Evolutionary conservation across 2,113 vertebrate species (phyloP).

Genomic region (Campylomormyrus tamandua): DNA sequence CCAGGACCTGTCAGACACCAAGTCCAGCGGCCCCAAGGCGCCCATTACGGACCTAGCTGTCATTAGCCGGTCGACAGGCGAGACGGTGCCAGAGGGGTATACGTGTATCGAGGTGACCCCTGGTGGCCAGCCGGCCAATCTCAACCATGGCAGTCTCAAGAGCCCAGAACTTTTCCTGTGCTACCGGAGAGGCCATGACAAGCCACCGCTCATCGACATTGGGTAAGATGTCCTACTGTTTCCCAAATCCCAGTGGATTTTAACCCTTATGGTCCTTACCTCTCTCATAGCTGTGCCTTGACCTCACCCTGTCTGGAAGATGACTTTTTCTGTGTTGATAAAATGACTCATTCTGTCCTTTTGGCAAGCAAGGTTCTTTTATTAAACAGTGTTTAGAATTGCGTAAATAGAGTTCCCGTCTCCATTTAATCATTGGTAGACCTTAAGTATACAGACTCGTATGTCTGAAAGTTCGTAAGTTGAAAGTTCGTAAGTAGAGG

Average conservation of each 20-base stretch:
- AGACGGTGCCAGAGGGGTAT: constrained; percentile 87
- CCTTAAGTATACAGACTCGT: background rate
- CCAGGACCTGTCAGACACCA: constrained; percentile 84
- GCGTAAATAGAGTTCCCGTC: background rate
- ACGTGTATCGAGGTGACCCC: constrained; percentile 88
- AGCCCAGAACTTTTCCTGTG: constrained; percentile 94
- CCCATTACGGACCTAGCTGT: constrained; percentile 92
- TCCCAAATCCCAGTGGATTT: background rate
- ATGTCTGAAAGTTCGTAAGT: too few species aligned
- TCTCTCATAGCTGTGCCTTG: background rate
- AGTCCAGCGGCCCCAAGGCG: constrained; percentile 81
- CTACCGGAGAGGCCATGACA: constrained; percentile 82
- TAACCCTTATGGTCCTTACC: too few species aligned
- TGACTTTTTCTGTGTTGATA: background rate
- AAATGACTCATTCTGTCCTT: background rate
- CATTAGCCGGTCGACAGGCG: constrained; percentile 87
- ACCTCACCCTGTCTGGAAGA: background rate
- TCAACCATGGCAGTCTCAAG: constrained; percentile 95
- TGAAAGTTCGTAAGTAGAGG: too few species aligned
- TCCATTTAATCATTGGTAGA: background rate
- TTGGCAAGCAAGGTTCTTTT: background rate
- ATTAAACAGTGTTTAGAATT: background rate
- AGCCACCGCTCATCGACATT: constrained; percentile 83
- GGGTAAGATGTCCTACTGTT: constrained; percentile 66
- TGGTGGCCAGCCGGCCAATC: constrained; percentile 84